Evolutionary conservation across 2,888 invertebrate genomes (phyloP), one percentile per base, ranked within the genome.

Genomic region (Coelogynopora nodosa): DNA sequence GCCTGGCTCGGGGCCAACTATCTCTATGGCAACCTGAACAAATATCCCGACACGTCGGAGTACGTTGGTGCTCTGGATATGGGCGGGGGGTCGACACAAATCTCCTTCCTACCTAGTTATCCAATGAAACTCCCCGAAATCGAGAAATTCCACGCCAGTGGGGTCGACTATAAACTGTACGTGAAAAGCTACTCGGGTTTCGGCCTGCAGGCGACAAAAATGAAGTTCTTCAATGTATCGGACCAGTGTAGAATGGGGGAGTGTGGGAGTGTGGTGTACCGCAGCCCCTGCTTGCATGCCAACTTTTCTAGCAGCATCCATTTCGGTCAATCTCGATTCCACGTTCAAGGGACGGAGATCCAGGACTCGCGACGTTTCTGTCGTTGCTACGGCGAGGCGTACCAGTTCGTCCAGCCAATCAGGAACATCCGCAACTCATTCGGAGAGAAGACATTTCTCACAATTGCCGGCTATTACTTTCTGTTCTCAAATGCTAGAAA

Each of bases 51-150:
- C 18, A 85, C 85, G 13, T n/a, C 18, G 2, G 23, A 23, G 2
- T 74, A 23, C 23, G 85, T 85, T 26, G 85, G 85, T 2, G 67
- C 74, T 5, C 30, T 85, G 10, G 85, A 85, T 85, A 67, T 85
- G 27, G 85, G 85, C n/a, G 85, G 85, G 1, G 85, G 85, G 0
- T 85, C 85, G 67, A 85, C 85, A 0, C 85, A 85, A 29, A 67
- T 85, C 1, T 67, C 85, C 26, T 85, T 85, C 26, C 28, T 28
- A n/a, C 67, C 85, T 1, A 23, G 1, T 2, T 27, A 67, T 67
- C 67, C 74, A 0, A 26, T 13, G 0, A 28, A 67, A 85, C 5
- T 85, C 27, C 30, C 85, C 18, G 5, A 10, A 1, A 67, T 27
- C 67, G 85, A 28, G 18, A 67, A 85, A 28, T 67, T 85, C 67